These are phyloP conservation scores for Boleophthalmus pectinirostris DNA, from an alignment of 2,113 vertebrate species.

Conservation along the genomic window DNA sequence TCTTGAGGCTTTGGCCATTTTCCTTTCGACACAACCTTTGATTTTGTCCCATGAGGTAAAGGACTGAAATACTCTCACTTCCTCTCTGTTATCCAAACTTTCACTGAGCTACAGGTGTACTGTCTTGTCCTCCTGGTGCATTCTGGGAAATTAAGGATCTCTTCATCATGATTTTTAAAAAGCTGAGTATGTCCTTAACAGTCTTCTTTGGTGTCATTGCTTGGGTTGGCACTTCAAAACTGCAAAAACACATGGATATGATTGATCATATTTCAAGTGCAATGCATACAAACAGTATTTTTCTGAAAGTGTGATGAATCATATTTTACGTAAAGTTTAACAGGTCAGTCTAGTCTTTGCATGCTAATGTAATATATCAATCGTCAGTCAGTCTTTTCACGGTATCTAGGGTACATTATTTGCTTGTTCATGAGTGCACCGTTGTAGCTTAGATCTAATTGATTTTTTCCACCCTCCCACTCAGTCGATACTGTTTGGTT, in stretches of 20 bases:
- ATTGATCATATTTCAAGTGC: not conserved
- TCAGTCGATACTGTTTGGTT: conserved; percentile 4
- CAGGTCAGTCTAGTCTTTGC: not conserved
- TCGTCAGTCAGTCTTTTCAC: not conserved
- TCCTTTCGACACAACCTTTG: conserved; percentile 26
- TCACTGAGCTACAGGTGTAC: conserved; percentile 38
- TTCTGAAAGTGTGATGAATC: conserved; percentile 33
- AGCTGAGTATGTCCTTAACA: not conserved
- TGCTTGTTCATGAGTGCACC: conserved; percentile 18
- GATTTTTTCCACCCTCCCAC: conserved; percentile 26
- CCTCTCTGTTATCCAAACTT: conserved; percentile 13
- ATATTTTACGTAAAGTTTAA: not conserved
- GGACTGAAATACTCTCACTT: conserved; percentile 57
- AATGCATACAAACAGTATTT: conserved; percentile 4
- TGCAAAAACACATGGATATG: conserved; percentile 31
- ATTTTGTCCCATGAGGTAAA: conserved; percentile 26
- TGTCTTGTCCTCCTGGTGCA: not conserved
- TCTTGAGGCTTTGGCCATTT: conserved; percentile 10
- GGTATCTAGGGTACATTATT: conserved; percentile 5
- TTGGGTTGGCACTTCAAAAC: conserved; percentile 21
- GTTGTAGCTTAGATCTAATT: conserved; percentile 21
- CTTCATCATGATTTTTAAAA: conserved; percentile 33
- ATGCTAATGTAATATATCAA: not conserved
- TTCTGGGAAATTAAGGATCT: conserved; percentile 5
- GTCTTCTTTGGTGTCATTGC: conserved; percentile 17